Conservation (phyloP, 2,797 vertebrate genomes). For the Arremon aurantiirostris region DNA sequence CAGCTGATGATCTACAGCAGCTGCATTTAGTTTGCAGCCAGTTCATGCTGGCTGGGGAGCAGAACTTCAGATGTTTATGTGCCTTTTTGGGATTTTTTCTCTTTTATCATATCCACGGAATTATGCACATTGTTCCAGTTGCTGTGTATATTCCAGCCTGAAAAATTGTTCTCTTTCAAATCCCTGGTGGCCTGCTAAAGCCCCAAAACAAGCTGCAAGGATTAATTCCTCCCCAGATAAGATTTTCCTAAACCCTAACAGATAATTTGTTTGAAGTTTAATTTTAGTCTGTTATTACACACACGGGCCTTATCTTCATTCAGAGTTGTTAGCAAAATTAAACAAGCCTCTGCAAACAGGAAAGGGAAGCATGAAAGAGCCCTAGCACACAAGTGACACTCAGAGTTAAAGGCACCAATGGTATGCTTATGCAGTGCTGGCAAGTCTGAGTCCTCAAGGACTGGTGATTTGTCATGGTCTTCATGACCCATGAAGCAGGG, state of each 20-base stretch:
- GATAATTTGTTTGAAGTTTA: conserved; percentile 77
- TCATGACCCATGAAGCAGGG: neutral
- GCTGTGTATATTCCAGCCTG: neutral
- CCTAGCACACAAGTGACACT: neutral
- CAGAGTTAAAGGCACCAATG: neutral
- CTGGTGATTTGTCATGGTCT: neutral
- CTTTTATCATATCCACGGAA: neutral
- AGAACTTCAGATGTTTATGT: conserved; percentile 43
- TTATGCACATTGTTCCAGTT: neutral
- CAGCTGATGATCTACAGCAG: conserved; percentile 58
- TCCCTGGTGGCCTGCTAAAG: conserved; percentile 42
- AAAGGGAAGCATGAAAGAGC: conserved; percentile 18
- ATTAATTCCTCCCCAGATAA: conserved; percentile 68
- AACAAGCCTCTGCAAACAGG: conserved; percentile 42
- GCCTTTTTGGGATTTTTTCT: neutral
- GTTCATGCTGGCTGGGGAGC: neutral
- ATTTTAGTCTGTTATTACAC: conserved; percentile 73
- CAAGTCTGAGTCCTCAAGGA: neutral
- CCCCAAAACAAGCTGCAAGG: conserved; percentile 61
- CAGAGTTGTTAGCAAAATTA: conserved; percentile 68
- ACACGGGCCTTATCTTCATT: conserved; percentile 60
- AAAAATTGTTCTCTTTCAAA: conserved; percentile 65
- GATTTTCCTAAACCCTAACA: conserved; percentile 67
- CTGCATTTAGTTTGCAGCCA: conserved; percentile 53
- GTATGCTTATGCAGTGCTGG: neutral